A percentile compares a stretch with the other conserved stretches of the same genome.
These are phyloP conservation scores for Falco cherrug DNA, from an alignment of 2,797 vertebrate species.

Conservation along the genomic window DNA sequence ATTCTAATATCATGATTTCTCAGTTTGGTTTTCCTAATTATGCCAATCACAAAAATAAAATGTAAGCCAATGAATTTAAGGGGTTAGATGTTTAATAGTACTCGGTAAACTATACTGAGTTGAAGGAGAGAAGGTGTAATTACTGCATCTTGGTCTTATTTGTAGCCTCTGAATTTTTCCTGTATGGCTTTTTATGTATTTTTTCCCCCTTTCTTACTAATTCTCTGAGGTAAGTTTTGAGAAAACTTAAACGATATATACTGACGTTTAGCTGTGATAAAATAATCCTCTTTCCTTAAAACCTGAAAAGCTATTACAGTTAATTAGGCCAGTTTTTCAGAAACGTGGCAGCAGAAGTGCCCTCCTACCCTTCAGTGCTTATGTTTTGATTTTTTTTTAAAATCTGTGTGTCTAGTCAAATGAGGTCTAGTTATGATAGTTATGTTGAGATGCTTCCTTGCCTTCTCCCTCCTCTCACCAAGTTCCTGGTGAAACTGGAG, in stretches of 20 bases:
- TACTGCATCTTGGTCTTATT: constrained; percentile 38
- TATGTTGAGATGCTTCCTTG: constrained; percentile 19
- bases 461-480: neutral
- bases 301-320: neutral
- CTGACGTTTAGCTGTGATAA: neutral
- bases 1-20: constrained; percentile 93
- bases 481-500: constrained; percentile 42
- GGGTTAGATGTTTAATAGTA: neutral
- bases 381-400: neutral
- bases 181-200: neutral
- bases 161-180: constrained; percentile 6
- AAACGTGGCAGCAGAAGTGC: neutral
- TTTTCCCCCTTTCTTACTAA: neutral
- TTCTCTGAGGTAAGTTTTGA: neutral
- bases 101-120: constrained; percentile 12
- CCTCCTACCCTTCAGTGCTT: neutral
- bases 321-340: neutral
- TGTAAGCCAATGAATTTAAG: constrained; percentile 66
- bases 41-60: constrained; percentile 90
- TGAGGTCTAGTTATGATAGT: constrained; percentile 34
- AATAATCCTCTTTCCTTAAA: neutral
- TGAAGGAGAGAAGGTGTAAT: constrained; percentile 27
- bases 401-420: neutral
- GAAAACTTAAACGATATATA: neutral
- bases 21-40: constrained; percentile 96